Percentiles rank a stretch among this genome's conserved stretches.
phyloP scores from a whole-genome alignment of 2,888 invertebrate genomes.

The Caenorhabditis sp. region DNA sequence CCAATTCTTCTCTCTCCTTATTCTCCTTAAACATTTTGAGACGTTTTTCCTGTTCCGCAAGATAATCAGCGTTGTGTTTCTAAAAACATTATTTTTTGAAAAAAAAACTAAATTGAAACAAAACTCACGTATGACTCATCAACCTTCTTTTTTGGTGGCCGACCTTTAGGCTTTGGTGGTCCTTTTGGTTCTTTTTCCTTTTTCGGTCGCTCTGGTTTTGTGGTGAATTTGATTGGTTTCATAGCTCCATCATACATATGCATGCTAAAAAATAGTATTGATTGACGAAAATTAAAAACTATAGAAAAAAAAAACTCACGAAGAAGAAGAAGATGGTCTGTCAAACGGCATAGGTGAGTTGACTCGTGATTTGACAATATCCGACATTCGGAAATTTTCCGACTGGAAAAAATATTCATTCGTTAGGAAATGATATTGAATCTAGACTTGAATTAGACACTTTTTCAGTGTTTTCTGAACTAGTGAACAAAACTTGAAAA shows the following conservation, averaged over 20 bases:
- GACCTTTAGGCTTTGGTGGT: constrained; percentile 35
- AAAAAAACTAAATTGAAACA: neutral
- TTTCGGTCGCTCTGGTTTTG: constrained; percentile 14
- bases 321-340: neutral
- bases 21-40: constrained; percentile 16
- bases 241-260: neutral
- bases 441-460: too few species aligned
- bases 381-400: constrained; percentile 14
- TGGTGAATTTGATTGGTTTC: constrained; percentile 3
- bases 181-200: constrained; percentile 22
- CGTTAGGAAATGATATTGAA: neutral
- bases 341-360: neutral
- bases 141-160: constrained; percentile 33
- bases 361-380: constrained; percentile 15
- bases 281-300: neutral
- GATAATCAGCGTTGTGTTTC: constrained; percentile 19
- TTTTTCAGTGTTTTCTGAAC: too few species aligned
- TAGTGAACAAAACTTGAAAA: too few species aligned
- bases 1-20: constrained; percentile 11
- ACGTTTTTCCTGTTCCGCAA: constrained; percentile 17
- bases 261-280: neutral
- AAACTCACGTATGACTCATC: constrained; percentile 9
- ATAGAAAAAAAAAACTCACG: neutral
- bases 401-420: neutral
- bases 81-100: constrained; percentile 8